Evolutionary conservation across 2,113 vertebrate species (phyloP).

Genomic region (Calyptomena viridis): DNA sequence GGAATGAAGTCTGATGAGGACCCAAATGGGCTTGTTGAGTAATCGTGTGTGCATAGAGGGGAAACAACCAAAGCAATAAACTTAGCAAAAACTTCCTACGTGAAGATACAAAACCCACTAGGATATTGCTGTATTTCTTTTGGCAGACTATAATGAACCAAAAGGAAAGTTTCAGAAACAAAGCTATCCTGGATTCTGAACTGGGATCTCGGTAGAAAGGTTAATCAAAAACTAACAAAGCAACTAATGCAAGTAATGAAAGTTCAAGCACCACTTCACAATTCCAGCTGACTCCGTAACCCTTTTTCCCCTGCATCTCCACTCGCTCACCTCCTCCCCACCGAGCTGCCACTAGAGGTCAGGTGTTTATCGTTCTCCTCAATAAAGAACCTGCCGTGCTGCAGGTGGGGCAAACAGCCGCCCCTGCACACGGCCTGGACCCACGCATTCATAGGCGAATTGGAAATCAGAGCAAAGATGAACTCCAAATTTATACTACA

Average conservation of each 20-base stretch:
- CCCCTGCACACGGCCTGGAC: not conserved
- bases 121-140: not conserved
- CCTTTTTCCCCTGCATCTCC: accelerated
- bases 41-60: not conserved
- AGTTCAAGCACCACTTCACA: not conserved
- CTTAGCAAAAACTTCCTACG: not conserved
- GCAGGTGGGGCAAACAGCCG: not conserved
- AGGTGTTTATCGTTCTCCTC: constrained; percentile 9
- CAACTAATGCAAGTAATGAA: not conserved
- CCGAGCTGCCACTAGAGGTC: constrained; percentile 50
- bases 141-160: not conserved
- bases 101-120: not conserved
- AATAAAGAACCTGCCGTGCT: not conserved
- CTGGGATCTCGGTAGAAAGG: not conserved
- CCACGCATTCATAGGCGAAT: not conserved
- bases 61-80: not conserved
- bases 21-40: not conserved
- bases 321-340: not conserved
- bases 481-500: not conserved
- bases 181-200: not conserved
- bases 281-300: not conserved
- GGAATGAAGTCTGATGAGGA: not conserved
- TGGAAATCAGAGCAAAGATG: not conserved
- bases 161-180: not conserved
- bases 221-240: not conserved